These are phyloP conservation scores for Microtus oregoni DNA, from an alignment of 2,113 vertebrate species.

Conservation along the genomic window DNA sequence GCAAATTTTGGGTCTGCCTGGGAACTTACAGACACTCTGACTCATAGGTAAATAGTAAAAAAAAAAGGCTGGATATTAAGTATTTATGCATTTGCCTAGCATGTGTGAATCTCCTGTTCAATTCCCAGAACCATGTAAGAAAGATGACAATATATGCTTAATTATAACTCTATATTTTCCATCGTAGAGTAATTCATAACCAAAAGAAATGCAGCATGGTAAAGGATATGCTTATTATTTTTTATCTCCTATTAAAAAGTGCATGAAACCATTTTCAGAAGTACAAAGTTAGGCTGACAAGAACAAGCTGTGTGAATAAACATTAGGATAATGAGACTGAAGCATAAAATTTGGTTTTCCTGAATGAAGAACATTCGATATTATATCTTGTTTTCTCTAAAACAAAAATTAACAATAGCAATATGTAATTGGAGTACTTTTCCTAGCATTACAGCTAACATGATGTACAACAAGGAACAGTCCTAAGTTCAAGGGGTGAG, in stretches of 20 bases:
- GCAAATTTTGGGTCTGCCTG: not conserved
- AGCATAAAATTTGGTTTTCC: not conserved
- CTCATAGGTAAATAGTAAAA: not conserved
- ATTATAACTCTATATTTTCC: not conserved
- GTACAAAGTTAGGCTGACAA: not conserved
- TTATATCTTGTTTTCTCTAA: not conserved
- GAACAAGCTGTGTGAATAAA: not conserved
- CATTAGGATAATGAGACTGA: not conserved
- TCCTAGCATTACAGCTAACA: not conserved
- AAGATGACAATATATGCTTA: not conserved
- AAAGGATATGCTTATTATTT: not conserved
- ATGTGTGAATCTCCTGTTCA: not conserved
- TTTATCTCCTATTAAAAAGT: not conserved
- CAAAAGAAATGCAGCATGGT: not conserved
- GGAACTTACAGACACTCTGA: not conserved
- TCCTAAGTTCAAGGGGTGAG: not conserved
- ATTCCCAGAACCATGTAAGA: not conserved
- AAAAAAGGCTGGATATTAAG: not conserved
- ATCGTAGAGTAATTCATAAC: not conserved
- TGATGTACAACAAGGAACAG: not conserved
- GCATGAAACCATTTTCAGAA: not conserved
- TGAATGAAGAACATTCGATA: not conserved
- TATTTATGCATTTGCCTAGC: not conserved
- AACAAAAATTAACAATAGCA: constrained; percentile 14
- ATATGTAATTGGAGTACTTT: not conserved